These are phyloP conservation scores for Hymenochirus boettgeri DNA, from an alignment of 2,113 vertebrate species.

Conservation along the genomic window DNA sequence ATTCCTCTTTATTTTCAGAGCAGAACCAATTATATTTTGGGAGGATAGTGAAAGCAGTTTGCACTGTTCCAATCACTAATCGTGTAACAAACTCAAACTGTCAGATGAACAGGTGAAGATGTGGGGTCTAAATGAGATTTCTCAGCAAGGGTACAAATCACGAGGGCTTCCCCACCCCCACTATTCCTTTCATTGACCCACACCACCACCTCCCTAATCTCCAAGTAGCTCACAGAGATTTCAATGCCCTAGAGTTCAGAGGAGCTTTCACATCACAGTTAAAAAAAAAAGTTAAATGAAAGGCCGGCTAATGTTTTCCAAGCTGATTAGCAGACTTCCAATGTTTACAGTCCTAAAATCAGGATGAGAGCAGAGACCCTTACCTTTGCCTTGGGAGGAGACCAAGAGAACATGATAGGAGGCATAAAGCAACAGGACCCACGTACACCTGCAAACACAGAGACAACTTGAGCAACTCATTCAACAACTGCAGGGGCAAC, in stretches of 20 bases:
- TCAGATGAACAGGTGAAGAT: constrained; percentile 8
- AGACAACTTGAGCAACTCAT: neutral
- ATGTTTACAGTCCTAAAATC: neutral
- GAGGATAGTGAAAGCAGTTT: no score
- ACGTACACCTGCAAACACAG: constrained; percentile 28
- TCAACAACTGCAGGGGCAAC: no score
- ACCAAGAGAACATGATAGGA: constrained; percentile 19
- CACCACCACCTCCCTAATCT: constrained; percentile 33
- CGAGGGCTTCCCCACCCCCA: constrained; percentile 36
- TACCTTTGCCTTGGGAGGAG: constrained; percentile 37
- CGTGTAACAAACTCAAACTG: no score
- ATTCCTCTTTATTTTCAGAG: no score
- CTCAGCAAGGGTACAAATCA: constrained; percentile 22
- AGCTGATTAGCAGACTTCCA: neutral
- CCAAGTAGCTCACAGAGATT: constrained; percentile 23
- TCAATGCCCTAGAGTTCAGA: constrained; percentile 22
- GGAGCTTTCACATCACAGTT: neutral
- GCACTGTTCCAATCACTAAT: no score
- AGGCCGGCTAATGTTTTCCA: constrained; percentile 8
- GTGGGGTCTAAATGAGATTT: neutral
- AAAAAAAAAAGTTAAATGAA: constrained; percentile 7
- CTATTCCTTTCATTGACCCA: constrained; percentile 20
- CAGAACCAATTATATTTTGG: no score
- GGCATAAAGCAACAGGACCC: constrained; percentile 20
- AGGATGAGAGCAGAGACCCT: neutral